phyloP scores from a whole-genome alignment of 2,113 vertebrate species.

The Damaliscus lunatus region DNA sequence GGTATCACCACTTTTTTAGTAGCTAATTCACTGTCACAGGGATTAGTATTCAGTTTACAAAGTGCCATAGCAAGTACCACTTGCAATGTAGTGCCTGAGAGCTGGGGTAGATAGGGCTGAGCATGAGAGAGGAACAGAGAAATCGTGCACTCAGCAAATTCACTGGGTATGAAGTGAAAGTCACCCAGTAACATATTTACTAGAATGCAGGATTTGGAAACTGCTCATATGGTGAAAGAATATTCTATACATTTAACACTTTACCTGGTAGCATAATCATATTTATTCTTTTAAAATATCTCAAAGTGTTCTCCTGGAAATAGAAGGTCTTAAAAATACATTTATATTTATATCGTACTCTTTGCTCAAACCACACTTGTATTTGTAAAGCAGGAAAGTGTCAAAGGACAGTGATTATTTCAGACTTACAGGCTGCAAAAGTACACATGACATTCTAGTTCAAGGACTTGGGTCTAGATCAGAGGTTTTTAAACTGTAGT shows the following conservation, averaged over 20 bases:
- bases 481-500: not conserved
- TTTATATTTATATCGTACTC: not conserved
- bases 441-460: not conserved
- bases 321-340: not conserved
- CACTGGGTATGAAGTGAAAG: not conserved
- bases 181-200: not conserved
- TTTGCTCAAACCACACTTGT: not conserved
- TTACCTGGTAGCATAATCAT: not conserved
- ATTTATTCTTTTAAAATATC: not conserved
- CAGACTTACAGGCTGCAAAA: not conserved
- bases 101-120: not conserved
- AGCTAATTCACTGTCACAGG: not conserved
- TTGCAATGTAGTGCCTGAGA: not conserved
- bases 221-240: not conserved
- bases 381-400: not conserved
- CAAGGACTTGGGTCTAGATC: not conserved
- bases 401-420: not conserved
- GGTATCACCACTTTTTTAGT: not conserved
- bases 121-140: too few species aligned
- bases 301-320: not conserved
- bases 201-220: not conserved
- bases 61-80: not conserved
- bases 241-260: not conserved
- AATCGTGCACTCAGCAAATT: not conserved
- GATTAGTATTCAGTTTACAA: not conserved